Base-by-base conservation (phyloP, 2,888 invertebrate genomes). In the Agonopterix alstromeriana region DNA sequence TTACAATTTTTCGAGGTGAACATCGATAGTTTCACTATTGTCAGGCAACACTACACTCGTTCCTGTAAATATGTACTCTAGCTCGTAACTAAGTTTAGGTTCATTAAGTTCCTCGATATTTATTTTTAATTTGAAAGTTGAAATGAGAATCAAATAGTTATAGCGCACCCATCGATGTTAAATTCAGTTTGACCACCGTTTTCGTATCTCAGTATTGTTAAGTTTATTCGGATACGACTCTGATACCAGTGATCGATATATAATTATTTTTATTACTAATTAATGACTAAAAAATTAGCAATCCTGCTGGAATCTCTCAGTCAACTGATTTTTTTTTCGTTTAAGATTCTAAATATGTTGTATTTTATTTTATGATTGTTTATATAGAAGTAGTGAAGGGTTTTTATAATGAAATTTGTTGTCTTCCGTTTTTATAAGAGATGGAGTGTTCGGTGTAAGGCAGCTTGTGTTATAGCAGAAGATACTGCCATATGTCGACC, bases 161-260 rank as follows among this genome's bases (percentile, higher is more conserved):
- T 51, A 55, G 55, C 57, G 54, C 57, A 61, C 57, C 72, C 65
- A 57, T 57, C 68, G 72, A 65, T 54, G 60, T 65, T 60, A 61
- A 62, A 63, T 63, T 61, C 54, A 58, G 65, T 42, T 63, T 62
- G 73, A 73, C 77, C 77, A 73, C 77, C 77, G 79, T 67, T 62
- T 58, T 63, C 61, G 69, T 72, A 83, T 84, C 82, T 83, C 83
- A 84, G 83, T 84, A 84, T 84, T 82, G 80, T 79, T 82, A 82
- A 83, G 84, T 79, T 74, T 73, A 11, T 42, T 42, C 42, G 42
- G 38, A 27, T 27, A 27, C 27, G 27, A 27, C 27, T 49, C 48
- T 41, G 46, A 46, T 45, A 54, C 66, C 63, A 62, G 70, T 67
- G 74, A 65, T 38, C 35, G 27, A 27, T 27, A 7, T 27, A 27